phyloP scores from a whole-genome alignment of 1,140 invertebrate genomes.

The Drosophila dunni region DNA sequence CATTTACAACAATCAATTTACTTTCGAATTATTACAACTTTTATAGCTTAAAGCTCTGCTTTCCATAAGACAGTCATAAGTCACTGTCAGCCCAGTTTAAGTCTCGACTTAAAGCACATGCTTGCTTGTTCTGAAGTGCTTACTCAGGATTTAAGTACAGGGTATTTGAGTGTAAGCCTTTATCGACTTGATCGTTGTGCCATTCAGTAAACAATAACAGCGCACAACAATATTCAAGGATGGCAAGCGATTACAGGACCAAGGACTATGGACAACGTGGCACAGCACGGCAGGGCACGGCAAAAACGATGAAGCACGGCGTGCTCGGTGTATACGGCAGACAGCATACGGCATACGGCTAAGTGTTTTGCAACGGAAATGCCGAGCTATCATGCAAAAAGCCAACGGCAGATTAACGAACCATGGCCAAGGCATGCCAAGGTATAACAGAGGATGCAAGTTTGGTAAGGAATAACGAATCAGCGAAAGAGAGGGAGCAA shows the following conservation, averaged over 20 bases:
- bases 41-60: background rate
- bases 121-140: background rate
- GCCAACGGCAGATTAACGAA: constrained; percentile 81
- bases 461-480: background rate
- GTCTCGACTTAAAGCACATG: background rate
- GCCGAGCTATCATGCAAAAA: constrained; percentile 81
- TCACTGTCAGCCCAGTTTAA: background rate
- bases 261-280: constrained; percentile 9
- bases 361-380: constrained; percentile 83
- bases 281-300: background rate
- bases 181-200: constrained; percentile 30
- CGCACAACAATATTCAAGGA: constrained; percentile 47
- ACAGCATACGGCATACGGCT: constrained; percentile 55
- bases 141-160: constrained; percentile 24
- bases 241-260: constrained; percentile 76
- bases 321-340: background rate
- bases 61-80: background rate
- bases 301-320: background rate
- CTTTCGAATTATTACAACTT: too few relatives aligned
- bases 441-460: constrained; percentile 30
- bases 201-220: constrained; percentile 78
- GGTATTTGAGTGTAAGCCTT: constrained; percentile 33
- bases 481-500: background rate
- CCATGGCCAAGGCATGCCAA: constrained; percentile 78
- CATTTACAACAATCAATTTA: too few relatives aligned